Conservation (phyloP, 1,140 invertebrate species). For the Anastrepha obliqua region DNA sequence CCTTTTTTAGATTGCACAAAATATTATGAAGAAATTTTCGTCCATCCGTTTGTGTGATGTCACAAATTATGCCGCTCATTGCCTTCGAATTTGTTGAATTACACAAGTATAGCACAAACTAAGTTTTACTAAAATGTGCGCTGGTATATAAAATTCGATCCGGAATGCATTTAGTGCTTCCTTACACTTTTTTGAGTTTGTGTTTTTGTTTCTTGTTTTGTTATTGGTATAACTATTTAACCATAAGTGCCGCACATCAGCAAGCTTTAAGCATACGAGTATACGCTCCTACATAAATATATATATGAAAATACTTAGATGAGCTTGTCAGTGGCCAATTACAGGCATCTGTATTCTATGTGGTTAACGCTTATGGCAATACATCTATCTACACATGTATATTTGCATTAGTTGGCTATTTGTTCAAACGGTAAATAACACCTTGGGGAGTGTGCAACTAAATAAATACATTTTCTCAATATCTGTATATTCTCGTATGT, state of each 20-base stretch:
- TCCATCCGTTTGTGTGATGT: not conserved
- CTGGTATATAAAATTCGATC: no score
- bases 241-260: conserved; percentile 2
- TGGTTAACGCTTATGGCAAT: not conserved
- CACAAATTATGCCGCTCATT: no score
- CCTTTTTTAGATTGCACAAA: no score
- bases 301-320: not conserved
- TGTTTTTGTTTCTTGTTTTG: not conserved
- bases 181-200: not conserved
- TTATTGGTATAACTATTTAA: conserved; percentile 17
- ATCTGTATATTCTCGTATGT: no score
- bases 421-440: not conserved
- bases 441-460: not conserved
- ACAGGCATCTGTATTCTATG: not conserved
- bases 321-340: not conserved
- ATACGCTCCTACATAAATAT: not conserved
- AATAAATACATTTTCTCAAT: no score
- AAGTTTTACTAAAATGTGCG: no score
- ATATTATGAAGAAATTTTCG: no score
- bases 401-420: not conserved
- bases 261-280: not conserved
- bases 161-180: not conserved
- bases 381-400: not conserved
- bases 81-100: no score
- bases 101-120: no score